Percentiles rank a stretch among this genome's conserved stretches.
Evolutionary conservation across 30 jellyfish, hydroid and myxozoan species (phyloP).

Genomic region (Haliclystus octoradiatus): DNA sequence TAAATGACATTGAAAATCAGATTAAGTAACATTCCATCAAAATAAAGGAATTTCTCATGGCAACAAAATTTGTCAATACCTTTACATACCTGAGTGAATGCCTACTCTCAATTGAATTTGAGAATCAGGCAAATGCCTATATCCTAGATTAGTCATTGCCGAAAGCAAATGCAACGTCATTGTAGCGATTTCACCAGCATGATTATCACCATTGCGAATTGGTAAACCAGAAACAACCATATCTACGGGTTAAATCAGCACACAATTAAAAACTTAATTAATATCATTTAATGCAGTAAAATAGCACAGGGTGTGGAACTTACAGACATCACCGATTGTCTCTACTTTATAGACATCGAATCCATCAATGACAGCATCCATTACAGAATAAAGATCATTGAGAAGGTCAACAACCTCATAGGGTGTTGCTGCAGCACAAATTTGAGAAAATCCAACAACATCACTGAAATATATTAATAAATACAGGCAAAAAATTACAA

Average conservation of each 20-base stretch:
- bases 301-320: constrained; percentile 2
- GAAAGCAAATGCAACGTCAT: constrained; percentile 32
- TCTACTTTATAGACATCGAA: constrained; percentile 46
- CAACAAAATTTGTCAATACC: no score
- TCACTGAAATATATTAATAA: constrained; percentile 13
- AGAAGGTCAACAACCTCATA: constrained; percentile 34
- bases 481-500: background rate
- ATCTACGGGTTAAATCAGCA: constrained; percentile 2
- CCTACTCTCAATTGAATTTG: constrained; percentile 54
- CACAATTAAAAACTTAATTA: background rate
- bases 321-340: constrained; percentile 48
- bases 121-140: constrained; percentile 37
- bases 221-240: constrained; percentile 59
- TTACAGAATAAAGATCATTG: constrained; percentile 31
- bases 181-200: constrained; percentile 51
- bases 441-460: constrained; percentile 43
- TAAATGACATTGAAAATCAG: no score
- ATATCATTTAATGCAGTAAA: background rate
- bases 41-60: no score
- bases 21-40: no score
- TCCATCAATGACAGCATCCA: constrained; percentile 46
- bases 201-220: constrained; percentile 45
- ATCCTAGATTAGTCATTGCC: constrained; percentile 28
- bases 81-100: constrained; percentile 53
- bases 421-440: constrained; percentile 28